These are phyloP conservation scores for Hetaerina americana DNA, from an alignment of 1,140 invertebrate species.

Conservation along the genomic window DNA sequence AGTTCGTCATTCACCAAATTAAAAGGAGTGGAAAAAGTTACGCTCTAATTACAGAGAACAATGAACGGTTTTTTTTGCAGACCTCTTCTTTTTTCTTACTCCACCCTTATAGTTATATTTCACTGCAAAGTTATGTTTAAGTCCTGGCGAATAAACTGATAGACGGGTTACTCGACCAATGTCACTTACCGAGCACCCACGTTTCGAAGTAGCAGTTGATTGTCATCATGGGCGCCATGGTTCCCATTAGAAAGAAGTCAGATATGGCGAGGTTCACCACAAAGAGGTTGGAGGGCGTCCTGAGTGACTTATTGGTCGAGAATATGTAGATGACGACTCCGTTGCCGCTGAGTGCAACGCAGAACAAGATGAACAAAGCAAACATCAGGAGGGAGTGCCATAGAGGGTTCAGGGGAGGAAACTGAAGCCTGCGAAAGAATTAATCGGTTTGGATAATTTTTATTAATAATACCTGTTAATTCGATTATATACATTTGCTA, in stretches of 20 bases:
- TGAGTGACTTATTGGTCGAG: conserved; percentile 28
- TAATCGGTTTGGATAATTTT: not conserved
- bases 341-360: conserved; percentile 34
- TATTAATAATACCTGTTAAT: not conserved
- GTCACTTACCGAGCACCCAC: conserved; percentile 24
- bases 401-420: conserved; percentile 47
- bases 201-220: conserved; percentile 29
- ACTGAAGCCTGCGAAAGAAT: conserved; percentile 35
- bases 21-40: too few species aligned
- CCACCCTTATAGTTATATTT: not conserved
- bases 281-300: conserved; percentile 30
- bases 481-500: not conserved
- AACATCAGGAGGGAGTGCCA: conserved; percentile 51
- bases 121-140: not conserved
- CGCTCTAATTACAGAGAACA: too few species aligned
- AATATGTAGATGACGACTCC: conserved; percentile 36
- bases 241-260: conserved; percentile 31
- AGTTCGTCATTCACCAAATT: not conserved
- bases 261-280: conserved; percentile 32
- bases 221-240: conserved; percentile 24
- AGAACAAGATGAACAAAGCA: conserved; percentile 41
- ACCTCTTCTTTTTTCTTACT: too few species aligned
- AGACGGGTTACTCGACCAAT: not conserved
- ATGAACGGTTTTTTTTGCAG: too few species aligned
- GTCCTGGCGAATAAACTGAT: not conserved